These are phyloP conservation scores for Plagodis dolabraria DNA, from an alignment of 2,888 invertebrate genomes.

Conservation along the genomic window DNA sequence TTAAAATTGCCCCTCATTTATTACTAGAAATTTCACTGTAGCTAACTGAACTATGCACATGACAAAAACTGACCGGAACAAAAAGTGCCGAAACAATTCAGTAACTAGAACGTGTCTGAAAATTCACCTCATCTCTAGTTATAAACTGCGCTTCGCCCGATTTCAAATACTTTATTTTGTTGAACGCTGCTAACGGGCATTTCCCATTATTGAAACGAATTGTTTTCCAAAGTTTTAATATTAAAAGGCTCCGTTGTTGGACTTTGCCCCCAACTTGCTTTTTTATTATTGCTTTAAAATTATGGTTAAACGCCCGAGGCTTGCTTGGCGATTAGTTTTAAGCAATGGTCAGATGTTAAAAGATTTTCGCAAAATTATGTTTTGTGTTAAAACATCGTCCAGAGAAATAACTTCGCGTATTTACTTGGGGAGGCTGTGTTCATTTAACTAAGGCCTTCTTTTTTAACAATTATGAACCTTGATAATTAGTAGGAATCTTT, in stretches of 20 bases:
- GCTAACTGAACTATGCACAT: not conserved
- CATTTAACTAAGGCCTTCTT: too few species aligned
- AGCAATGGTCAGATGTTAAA: not conserved
- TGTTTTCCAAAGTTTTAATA: slow-evolving; percentile 75
- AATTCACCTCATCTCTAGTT: slow-evolving; percentile 48
- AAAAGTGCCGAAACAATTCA: not conserved
- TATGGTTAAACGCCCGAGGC: slow-evolving; percentile 18
- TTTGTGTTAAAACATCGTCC: not conserved
- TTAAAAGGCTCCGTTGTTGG: slow-evolving; percentile 62
- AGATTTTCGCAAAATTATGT: not conserved
- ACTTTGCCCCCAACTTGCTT: slow-evolving; percentile 49
- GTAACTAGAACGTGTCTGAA: slow-evolving; percentile 2
- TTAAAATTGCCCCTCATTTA: too few species aligned
- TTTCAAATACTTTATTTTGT: slow-evolving; percentile 75
- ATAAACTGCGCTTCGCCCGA: slow-evolving; percentile 65
- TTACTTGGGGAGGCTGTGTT: too few species aligned
- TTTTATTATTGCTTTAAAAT: slow-evolving; percentile 50
- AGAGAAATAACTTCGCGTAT: too few species aligned
- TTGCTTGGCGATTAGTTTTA: slow-evolving; percentile 6
- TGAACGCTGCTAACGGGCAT: slow-evolving; percentile 63
- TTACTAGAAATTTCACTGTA: too few species aligned
- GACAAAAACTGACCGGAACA: slow-evolving; percentile 1
- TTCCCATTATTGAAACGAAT: slow-evolving; percentile 76
- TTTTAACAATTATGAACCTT: too few species aligned
- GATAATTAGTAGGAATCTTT: too few species aligned